Evolutionary conservation across 2,113 vertebrate species (phyloP), one percentile per base, ranked within the genome.

Genomic region (Kobus ellipsiprymnus): DNA sequence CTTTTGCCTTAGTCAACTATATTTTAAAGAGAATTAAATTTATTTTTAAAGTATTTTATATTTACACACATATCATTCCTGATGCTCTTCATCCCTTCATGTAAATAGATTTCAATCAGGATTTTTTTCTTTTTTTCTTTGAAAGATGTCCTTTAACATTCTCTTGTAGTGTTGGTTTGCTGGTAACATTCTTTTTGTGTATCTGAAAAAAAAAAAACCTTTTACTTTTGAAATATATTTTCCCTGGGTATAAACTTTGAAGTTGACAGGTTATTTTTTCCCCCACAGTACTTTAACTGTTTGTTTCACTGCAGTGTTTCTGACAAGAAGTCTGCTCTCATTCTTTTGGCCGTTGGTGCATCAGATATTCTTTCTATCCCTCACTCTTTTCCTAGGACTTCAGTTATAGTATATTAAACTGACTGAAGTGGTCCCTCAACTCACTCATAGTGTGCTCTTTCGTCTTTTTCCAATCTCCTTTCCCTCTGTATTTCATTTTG

Each of bases 241-340:
- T 90, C 40, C 80, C 57, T 80, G 50, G 81, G 30, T 91, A 44
- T 92, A 92, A 89, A 89, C 81, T 85, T 74, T 44, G 62, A 80
- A 25, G 48, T 67, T 84, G 85, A 59, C 1, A 36, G 36, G 16
- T 50, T 62, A 44, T 29, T 46, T 8, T 14, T 6, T 4, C 40
- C 25, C 25, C 44, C 0, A 2, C 13, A 46, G 14, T 17, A 10
- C 14, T 17, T 30, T 30, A 29, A 5, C 77, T 80, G 1, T 10
- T 48, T 48, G 44, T 29, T 80, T 17, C 44, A 48, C 74, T 50
- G 15, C 46, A 21, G 29, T 50, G 46, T 50, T 33, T 33, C 29
- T 50, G 46, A 81, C 29, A 33, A 19, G 46, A 80, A 50, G 78
- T 33, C 78, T 50, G 46, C 77, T 50, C 27, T 30, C 77, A 3